Percentiles rank a stretch among this genome's conserved stretches.
These are phyloP conservation scores for Bellardia bayeri DNA, from an alignment of 2,888 invertebrate genomes.

Conservation along the genomic window DNA sequence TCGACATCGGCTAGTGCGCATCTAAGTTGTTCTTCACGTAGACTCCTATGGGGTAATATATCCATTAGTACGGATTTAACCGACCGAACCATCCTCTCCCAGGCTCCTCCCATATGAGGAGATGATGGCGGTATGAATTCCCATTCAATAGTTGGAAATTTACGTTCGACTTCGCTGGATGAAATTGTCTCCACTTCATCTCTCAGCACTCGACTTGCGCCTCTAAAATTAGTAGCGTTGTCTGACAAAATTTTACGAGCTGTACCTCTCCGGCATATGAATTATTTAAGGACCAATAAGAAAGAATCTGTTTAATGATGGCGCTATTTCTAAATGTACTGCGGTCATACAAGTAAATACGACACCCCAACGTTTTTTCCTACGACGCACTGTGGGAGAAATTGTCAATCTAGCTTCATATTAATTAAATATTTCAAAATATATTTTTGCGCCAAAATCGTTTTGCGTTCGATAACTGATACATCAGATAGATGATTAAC, in stretches of 20 bases:
- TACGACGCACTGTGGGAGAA: too few relatives aligned
- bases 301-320: constrained; percentile 3
- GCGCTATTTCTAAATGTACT: constrained; percentile 1
- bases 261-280: not conserved
- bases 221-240: constrained; percentile 10
- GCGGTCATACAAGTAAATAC: not conserved
- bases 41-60: not conserved
- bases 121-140: not conserved
- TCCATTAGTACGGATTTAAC: not conserved
- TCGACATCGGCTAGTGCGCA: constrained; percentile 57
- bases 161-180: not conserved
- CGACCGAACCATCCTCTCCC: not conserved
- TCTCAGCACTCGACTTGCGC: not conserved
- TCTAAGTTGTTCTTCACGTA: constrained; percentile 23
- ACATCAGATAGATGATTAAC: too few relatives aligned
- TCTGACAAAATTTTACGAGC: not conserved
- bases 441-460: too few relatives aligned
- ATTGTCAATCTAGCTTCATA: too few relatives aligned
- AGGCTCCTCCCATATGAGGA: constrained; percentile 7
- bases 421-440: too few relatives aligned
- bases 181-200: not conserved
- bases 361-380: not conserved
- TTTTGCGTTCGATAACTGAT: too few relatives aligned
- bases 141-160: constrained; percentile 6
- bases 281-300: not conserved